A percentile compares a stretch with the other conserved stretches of the same genome.
phyloP scores from a whole-genome alignment of 2,113 vertebrate genomes.

The Sinocyclocheilus grahami region DNA sequence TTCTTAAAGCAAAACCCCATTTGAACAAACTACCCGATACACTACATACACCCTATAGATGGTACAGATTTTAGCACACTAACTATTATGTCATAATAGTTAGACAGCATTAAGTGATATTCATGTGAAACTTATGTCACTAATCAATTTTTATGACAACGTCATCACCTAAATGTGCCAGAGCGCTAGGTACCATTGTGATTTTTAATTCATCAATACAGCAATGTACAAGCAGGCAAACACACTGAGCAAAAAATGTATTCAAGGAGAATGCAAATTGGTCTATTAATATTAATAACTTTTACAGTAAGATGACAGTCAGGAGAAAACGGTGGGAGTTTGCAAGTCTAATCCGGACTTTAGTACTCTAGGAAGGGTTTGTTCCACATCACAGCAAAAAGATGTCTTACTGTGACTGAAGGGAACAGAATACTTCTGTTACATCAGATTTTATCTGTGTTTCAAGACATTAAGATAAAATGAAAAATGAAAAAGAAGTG shows the following conservation, averaged over 20 bases:
- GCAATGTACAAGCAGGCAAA: conserved; percentile 31
- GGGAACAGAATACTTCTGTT: conserved; percentile 46
- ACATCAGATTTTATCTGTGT: conserved; percentile 63
- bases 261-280: conserved; percentile 48
- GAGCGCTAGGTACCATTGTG: not conserved
- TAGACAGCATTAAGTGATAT: not conserved
- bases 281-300: conserved; percentile 45
- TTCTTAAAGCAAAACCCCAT: not conserved
- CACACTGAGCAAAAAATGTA: not conserved
- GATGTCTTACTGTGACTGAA: conserved; percentile 47
- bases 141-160: conserved; percentile 39
- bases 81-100: not conserved
- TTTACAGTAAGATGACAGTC: conserved; percentile 38
- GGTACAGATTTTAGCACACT: not conserved
- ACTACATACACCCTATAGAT: not conserved
- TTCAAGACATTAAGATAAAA: conserved; percentile 61
- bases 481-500: conserved; percentile 47
- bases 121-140: conserved; percentile 1
- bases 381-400: conserved; percentile 50
- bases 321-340: conserved; percentile 50
- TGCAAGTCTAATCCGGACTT: conserved; percentile 55
- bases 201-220: conserved; percentile 47
- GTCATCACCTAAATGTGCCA: conserved; percentile 43
- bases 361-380: conserved; percentile 47
- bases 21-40: not conserved